phyloP scores from a whole-genome alignment of 2,888 invertebrate genomes.

The Sminthurinus aureus region DNA sequence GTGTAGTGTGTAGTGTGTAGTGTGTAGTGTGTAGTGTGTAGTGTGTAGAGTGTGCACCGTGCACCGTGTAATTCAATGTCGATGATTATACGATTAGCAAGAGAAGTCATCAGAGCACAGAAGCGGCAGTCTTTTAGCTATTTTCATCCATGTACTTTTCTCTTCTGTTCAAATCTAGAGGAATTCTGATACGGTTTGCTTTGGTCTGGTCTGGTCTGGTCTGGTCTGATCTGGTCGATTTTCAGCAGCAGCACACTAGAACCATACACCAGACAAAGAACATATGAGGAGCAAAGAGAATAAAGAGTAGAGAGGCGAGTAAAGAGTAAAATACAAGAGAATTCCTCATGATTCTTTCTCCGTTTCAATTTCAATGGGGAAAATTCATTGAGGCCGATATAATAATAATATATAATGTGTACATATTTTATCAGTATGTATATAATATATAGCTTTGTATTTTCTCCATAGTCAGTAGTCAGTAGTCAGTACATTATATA shows the following conservation, averaged over 20 bases:
- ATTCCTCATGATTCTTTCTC: not conserved
- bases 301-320: no score
- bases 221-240: not conserved
- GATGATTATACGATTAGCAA: not conserved
- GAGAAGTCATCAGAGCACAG: no score
- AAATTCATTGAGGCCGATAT: not conserved
- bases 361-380: not conserved
- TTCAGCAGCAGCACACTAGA: no score
- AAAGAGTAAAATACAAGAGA: not conserved
- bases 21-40: no score
- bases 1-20: not conserved
- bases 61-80: not conserved
- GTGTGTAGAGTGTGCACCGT: no score
- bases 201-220: no score
- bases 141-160: no score
- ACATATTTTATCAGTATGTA: no score
- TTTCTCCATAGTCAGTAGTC: no score
- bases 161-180: not conserved
- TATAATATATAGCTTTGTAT: no score
- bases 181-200: not conserved
- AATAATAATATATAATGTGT: not conserved
- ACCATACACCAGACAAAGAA: no score
- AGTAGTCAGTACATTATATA: not conserved
- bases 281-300: no score
- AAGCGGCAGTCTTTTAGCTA: not conserved